Base-by-base conservation (phyloP, 2,888 invertebrate species). In the Patella depressa region DNA sequence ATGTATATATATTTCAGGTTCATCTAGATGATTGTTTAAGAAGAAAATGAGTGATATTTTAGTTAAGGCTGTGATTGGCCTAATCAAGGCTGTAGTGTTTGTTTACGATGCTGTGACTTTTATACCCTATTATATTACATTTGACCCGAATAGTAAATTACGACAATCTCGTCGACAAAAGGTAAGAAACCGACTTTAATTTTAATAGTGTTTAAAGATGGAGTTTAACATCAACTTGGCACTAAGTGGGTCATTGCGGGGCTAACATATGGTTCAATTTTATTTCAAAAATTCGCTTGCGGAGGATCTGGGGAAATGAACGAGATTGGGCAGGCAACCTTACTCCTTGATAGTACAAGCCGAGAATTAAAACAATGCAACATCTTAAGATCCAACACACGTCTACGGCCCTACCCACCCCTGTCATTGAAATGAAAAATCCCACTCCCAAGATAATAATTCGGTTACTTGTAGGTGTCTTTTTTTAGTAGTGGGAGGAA, bases 31-130 rank as follows among this genome's bases (percentile, higher is more conserved):
- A 45, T 45, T 45, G 1, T 45, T 9, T 45, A 29, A 71, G 53
- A 29, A 19, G 54, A 79, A 19, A 12, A 88, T 89, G 88, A 82
- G 83, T 3, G 88, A 88, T 34, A 74, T 85, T 17, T 77, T 85
- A 70, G 78, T 86, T 17, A 77, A 74, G 54, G 74, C 83, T 4
- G 80, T 87, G 55, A 82, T 88, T 57, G 86, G 87, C 1, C 75
- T 89, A 15, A 79, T 92, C 24, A 89, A 89, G 73, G 85, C 87
- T 0, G 79, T 92, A 4, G 87, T 90, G 1, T 95, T 96, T 91
- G 94, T 98, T 84, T 97, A 95, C 93, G 98, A 98, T 92, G 94
- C 98, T 88, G 93, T 98, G 89, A 96, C 97, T 80, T 96, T 96
- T 93, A 96, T 98, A 80, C 94, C 98, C 53, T 98, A 97, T 93